Base-by-base conservation (phyloP, 2,888 invertebrate genomes). In the Cataglyphis rosenhaueri region DNA sequence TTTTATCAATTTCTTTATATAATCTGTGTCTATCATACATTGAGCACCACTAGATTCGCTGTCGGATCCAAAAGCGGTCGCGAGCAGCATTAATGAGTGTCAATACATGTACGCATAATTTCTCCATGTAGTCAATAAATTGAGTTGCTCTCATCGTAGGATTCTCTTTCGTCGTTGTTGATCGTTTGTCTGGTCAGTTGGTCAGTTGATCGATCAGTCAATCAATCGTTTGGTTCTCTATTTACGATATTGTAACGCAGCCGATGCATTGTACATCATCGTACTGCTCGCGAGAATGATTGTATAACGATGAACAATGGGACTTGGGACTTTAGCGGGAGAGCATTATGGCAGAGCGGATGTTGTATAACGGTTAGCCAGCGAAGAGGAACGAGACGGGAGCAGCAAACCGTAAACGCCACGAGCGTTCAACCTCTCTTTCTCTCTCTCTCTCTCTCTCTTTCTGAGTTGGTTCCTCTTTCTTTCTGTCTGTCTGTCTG, bases 321-420 rank as follows among this genome's bases (percentile, higher is more conserved):
- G 90, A 93, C 86, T 86, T 91, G 90, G 90, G 90, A 91, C 90
- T 92, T 90, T 89, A 90, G 91, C 91, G 90, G 90, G 89, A 89
- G 90, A 88, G 91, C 92, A 93, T 92, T 92, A 92, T 92, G 93
- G 91, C 87, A 91, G 93, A 94, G 91, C 94, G 94, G 94, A 94
- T 94, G 94, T 94, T 94, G 94, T 94, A 94, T 94, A 94, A 94
- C 94, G 94, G 94, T 94, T 94, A 94, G 93, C 91, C 94, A 94
- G 93, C 94, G 93, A 94, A 94, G 94, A 94, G 94, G 94, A 94
- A 94, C 94, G 93, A 88, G 89, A 90, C 91, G 92, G 91, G 92
- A 92, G 93, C 93, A 93, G 93, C 93, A 92, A 93, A 92, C 93
- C 93, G 93, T 93, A 92, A 93, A 93, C 91, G 91, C 91, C 86